Evolutionary conservation across 2,888 invertebrate genomes (phyloP), one percentile per base, ranked within the genome.

Genomic region (Caenorhabditis drosophilae): DNA sequence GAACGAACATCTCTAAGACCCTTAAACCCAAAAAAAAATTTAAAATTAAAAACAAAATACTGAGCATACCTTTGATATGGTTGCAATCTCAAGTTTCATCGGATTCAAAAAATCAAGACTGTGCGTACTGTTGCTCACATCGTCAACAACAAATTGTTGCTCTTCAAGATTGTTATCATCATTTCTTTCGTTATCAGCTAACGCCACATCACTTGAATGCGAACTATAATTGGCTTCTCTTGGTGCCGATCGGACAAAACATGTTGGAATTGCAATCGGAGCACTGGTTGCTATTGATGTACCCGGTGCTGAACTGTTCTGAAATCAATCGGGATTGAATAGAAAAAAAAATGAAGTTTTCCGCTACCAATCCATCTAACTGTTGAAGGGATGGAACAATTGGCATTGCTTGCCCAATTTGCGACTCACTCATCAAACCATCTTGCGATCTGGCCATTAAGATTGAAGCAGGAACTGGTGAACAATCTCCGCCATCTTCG

Each of bases 401-500:
- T 22, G 67, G 59, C 15, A 67, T 61, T 4, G 54, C 23, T 34
- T 40, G 25, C n/a, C n/a, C n/a, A 31, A 52, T 49, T 18, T 53
- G 45, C 2, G 61, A 57, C 20, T 57, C 58, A n/a, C 55, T 45
- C 7, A 55, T 16, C 31, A 55, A 16, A 18, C 47, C 44, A 11
- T 62, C 61, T 4, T 70, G 72, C n/a, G 70, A 67, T 1, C 63
- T 61, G 22, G 60, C 61, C 63, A 75, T 61, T 20, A 63, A 36
- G 23, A 70, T 51, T 4, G 71, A 35, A 16, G 70, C 54, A 2
- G 61, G 61, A 7, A 54, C 57, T 7, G 68, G 66, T 4, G 79
- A 74, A 16, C 76, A 75, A 47, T 73, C 67, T 11, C 73, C 70
- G 15, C 61, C 67, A 25, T 78, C 78, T 16, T 76, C 75, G 16